Evolutionary conservation across 1,140 invertebrate species (phyloP).

Genomic region (Microvelia longipes): DNA sequence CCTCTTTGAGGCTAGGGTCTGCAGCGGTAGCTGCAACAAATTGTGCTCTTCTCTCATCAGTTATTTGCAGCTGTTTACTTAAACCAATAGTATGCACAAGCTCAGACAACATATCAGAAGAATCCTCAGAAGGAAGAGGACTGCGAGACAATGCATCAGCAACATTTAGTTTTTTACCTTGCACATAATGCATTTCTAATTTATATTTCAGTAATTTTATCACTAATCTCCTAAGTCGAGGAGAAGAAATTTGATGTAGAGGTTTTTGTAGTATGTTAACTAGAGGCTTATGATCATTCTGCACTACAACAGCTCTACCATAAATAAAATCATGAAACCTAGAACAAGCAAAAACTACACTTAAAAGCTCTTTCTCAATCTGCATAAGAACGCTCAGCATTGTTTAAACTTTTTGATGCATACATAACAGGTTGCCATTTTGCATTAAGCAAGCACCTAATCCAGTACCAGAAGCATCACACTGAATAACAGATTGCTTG

Average conservation of each 20-base stretch:
- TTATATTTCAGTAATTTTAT: neutral
- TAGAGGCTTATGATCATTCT: neutral
- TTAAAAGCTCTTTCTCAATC: conserved; percentile 32
- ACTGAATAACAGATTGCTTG: conserved; percentile 10
- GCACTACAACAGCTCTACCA: neutral
- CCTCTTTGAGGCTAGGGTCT: neutral
- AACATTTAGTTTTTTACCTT: neutral
- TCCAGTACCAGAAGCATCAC: conserved; percentile 24
- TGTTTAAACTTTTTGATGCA: conserved; percentile 17
- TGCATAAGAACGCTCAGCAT: conserved; percentile 26
- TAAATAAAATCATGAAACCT: neutral
- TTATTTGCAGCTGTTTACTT: neutral
- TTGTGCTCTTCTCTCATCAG: neutral
- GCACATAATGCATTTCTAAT: neutral
- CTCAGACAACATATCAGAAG: neutral
- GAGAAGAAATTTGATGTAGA: neutral
- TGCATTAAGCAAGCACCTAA: conserved; percentile 23
- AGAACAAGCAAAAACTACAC: conserved; percentile 24
- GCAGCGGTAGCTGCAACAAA: neutral
- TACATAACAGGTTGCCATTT: conserved; percentile 23
- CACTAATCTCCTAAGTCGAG: neutral
- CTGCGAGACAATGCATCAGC: neutral
- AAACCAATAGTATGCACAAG: neutral
- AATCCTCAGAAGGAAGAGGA: neutral
- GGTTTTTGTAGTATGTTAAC: neutral